phyloP scores from a whole-genome alignment of 2,797 vertebrate genomes.

The Sphenopsis melanotis region DNA sequence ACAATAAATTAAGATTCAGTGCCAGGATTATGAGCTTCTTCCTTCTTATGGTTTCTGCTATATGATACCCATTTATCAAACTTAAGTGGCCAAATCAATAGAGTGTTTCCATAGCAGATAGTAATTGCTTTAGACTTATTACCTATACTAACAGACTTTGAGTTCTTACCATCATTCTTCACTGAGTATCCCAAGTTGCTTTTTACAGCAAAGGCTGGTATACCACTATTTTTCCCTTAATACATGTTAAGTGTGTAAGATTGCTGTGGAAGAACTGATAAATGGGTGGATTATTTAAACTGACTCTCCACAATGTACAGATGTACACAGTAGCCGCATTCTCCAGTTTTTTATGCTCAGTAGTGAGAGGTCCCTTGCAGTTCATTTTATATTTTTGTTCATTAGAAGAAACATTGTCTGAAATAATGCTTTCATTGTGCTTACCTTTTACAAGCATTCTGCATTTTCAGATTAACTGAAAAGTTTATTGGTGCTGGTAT shows the following conservation, averaged over 20 bases:
- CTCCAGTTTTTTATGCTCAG: neutral
- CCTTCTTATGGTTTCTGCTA: constrained; percentile 24
- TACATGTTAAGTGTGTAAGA: neutral
- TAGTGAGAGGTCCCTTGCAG: neutral
- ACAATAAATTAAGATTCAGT: constrained; percentile 33
- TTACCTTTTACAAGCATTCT: neutral
- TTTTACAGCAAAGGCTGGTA: neutral
- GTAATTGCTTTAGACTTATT: constrained; percentile 58
- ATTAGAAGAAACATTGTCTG: neutral
- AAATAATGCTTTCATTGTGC: neutral
- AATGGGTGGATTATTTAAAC: neutral
- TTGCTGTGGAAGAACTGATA: neutral
- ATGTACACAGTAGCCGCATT: accelerated
- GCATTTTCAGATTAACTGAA: neutral
- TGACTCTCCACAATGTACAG: neutral
- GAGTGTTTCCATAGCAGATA: constrained; percentile 48
- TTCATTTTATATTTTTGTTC: neutral
- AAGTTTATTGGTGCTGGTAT: neutral
- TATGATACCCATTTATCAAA: constrained; percentile 54
- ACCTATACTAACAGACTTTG: neutral
- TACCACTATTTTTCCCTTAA: neutral
- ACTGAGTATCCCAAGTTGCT: neutral
- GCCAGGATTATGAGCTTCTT: constrained; percentile 40
- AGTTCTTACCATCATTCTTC: constrained; percentile 36
- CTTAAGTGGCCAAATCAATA: constrained; percentile 59